These are phyloP conservation scores for Trachurus trachurus DNA, from an alignment of 2,797 vertebrate species.

Conservation along the genomic window DNA sequence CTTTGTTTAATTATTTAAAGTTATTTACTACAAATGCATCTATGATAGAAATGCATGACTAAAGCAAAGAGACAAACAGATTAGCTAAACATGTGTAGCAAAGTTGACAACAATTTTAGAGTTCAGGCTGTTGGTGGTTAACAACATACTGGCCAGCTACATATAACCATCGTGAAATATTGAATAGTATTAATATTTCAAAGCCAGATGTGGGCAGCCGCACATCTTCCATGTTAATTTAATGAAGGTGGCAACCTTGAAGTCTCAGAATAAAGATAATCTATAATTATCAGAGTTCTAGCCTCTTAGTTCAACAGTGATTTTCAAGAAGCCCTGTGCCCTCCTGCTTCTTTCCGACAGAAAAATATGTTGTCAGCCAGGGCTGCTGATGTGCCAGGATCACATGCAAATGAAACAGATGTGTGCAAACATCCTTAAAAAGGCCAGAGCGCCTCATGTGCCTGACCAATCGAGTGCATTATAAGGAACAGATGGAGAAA, in stretches of 20 bases:
- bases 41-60: background rate
- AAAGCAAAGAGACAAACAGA: background rate
- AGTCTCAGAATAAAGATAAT: conserved; percentile 34
- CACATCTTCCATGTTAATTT: conserved; percentile 39
- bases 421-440: conserved; percentile 14
- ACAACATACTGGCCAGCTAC: conserved; percentile 32
- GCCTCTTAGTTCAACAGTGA: background rate
- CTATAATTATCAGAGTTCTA: conserved; percentile 12
- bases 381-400: conserved; percentile 5
- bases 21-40: background rate
- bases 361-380: conserved; percentile 1
- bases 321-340: background rate
- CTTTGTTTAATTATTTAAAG: background rate
- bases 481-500: conserved; percentile 44
- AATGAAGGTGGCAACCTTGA: conserved; percentile 22
- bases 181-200: conserved; percentile 47
- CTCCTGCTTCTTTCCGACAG: conserved; percentile 9
- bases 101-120: conserved; percentile 14
- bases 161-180: conserved; percentile 50
- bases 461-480: conserved; percentile 4
- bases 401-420: conserved; percentile 45
- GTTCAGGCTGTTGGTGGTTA: background rate
- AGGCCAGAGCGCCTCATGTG: conserved; percentile 11
- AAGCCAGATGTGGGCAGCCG: conserved; percentile 9
- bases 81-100: background rate